Percentiles rank a stretch among this genome's conserved stretches.
phyloP scores from a whole-genome alignment of 35 echinoderm and acorn worm genomes.

The Heliocidaris erythrogramma region DNA sequence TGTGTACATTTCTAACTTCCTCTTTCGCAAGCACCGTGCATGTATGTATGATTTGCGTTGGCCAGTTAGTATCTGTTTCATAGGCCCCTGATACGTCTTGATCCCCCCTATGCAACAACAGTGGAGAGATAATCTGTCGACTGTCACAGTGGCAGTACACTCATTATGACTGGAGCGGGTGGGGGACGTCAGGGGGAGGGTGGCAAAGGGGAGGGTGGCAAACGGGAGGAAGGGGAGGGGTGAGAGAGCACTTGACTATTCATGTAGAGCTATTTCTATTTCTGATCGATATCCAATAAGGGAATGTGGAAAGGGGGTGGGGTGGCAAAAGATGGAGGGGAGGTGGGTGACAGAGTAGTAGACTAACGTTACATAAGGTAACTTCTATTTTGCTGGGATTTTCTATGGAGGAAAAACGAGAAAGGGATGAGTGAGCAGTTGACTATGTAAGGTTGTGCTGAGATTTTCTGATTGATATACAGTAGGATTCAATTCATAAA shows the following conservation, averaged over 20 bases:
- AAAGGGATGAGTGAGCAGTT: too few species aligned
- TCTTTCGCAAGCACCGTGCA: background rate
- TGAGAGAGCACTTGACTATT: background rate
- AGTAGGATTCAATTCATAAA: too few species aligned
- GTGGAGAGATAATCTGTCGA: background rate
- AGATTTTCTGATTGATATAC: too few species aligned
- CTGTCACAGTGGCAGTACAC: background rate
- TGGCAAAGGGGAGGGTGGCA: background rate
- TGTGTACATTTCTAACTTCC: conserved; percentile 12
- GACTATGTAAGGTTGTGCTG: too few species aligned
- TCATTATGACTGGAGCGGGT: background rate
- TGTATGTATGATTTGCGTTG: background rate
- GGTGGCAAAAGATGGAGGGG: too few species aligned
- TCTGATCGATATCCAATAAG: too few species aligned
- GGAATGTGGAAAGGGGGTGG: too few species aligned
- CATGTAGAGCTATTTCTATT: too few species aligned
- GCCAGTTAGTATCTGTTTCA: background rate
- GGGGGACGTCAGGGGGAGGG: background rate
- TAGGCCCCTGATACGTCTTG: background rate
- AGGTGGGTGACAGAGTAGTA: background rate
- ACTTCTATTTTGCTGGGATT: too few species aligned
- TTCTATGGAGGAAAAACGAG: too few species aligned
- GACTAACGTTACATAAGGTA: too few species aligned
- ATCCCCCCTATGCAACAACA: background rate
- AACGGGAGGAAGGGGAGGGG: background rate